Conservation (phyloP, 2,113 vertebrate species). For the Spea bombifrons region DNA sequence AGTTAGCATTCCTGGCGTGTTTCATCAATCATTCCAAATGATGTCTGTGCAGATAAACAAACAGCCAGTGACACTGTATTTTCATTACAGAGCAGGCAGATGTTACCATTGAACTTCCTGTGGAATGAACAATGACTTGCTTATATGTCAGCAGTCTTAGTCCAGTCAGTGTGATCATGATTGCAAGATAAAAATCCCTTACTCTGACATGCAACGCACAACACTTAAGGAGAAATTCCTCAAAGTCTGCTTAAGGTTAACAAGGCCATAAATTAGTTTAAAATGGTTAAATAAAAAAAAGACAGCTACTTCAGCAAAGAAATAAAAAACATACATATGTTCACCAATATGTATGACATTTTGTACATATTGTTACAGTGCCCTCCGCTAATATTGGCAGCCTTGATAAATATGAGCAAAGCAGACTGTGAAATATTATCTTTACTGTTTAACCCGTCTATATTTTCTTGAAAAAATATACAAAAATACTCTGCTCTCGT, state of each 20-base stretch:
- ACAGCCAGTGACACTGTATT: conserved; percentile 8
- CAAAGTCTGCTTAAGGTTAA: conserved; percentile 24
- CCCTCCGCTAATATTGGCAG: no score
- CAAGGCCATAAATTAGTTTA: conserved; percentile 28
- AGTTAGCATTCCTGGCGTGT: conserved; percentile 19
- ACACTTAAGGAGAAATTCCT: conserved; percentile 16
- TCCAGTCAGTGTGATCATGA: background rate
- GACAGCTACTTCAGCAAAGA: no score
- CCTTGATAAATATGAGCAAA: no score
- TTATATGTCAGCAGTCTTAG: background rate
- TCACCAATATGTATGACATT: no score
- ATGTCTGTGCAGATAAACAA: conserved; percentile 9
- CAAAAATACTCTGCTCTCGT: no score
- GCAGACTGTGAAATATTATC: no score
- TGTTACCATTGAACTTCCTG: background rate
- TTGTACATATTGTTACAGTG: no score
- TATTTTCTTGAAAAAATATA: no score
- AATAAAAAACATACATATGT: no score
- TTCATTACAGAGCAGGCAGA: background rate
- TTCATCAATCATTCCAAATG: conserved; percentile 23
- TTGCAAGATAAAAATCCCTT: conserved; percentile 10
- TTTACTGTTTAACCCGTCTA: no score
- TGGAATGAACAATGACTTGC: conserved; percentile 22
- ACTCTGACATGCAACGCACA: conserved; percentile 5
- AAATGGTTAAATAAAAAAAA: conserved; percentile 5